A percentile compares a stretch with the other conserved stretches of the same genome.
Conservation (phyloP, 2,113 vertebrate genomes). For the Melospiza georgiana region DNA sequence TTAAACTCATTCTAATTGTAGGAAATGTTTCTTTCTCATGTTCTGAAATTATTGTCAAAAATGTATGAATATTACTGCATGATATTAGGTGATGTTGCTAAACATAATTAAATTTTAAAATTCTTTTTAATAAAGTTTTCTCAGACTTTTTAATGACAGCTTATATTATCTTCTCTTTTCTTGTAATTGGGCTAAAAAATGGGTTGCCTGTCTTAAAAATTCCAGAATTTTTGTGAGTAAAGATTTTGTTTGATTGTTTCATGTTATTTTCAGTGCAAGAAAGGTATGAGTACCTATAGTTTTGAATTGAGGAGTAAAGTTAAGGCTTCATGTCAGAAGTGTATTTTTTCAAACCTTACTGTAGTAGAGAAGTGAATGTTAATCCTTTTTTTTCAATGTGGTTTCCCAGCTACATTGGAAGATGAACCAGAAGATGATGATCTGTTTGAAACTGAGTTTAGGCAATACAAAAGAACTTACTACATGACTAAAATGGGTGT, state of each 20-base stretch:
- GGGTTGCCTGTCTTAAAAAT: background rate
- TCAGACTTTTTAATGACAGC: background rate
- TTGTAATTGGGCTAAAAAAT: background rate
- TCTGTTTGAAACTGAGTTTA: conserved; percentile 96
- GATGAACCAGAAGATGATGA: conserved; percentile 94
- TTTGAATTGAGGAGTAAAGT: background rate
- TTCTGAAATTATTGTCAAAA: background rate
- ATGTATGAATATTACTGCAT: background rate
- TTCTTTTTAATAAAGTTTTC: background rate
- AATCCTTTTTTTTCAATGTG: background rate
- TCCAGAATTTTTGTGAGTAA: background rate
- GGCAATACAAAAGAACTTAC: conserved; percentile 96
- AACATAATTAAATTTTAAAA: background rate
- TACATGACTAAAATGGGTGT: conserved; percentile 99
- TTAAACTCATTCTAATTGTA: background rate
- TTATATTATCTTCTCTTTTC: background rate
- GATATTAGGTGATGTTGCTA: background rate
- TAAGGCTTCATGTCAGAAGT: background rate
- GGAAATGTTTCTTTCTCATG: background rate
- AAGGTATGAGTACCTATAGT: background rate
- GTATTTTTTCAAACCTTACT: background rate
- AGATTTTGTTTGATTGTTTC: background rate
- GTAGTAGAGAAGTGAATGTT: background rate
- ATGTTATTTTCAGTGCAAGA: background rate
- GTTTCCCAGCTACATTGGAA: conserved; percentile 72